Conservation (phyloP, 2,888 invertebrate species). For the Pachydiplax longipennis region DNA sequence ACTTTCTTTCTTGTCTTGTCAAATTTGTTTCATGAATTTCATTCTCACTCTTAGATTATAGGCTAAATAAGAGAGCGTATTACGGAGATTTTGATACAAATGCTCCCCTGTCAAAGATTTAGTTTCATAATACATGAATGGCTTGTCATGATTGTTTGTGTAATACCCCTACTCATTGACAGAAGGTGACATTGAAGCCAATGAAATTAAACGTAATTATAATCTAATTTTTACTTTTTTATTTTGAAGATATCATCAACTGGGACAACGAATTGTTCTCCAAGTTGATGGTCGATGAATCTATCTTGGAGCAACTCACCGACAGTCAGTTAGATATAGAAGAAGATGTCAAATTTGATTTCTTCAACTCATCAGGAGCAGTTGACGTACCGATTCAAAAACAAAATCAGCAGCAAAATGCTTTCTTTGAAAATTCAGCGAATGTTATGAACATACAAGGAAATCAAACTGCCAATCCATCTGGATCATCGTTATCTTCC, state of each 20-base stretch:
- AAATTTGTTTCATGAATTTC: too few species aligned
- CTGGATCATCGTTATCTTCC: neutral
- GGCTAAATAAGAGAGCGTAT: too few species aligned
- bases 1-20: too few species aligned
- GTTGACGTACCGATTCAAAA: slow-evolving; percentile 4
- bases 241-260: slow-evolving; percentile 1
- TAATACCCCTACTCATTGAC: neutral
- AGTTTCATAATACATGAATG: too few species aligned
- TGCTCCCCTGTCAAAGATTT: too few species aligned
- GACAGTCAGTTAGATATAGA: neutral
- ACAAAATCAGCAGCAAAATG: neutral
- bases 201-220: neutral
- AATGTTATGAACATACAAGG: neutral
- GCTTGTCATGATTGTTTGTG: too few species aligned
- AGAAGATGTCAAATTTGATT: slow-evolving; percentile 14
- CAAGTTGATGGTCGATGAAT: slow-evolving; percentile 1
- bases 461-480: neutral
- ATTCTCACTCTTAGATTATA: too few species aligned
- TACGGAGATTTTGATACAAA: too few species aligned
- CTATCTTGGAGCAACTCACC: neutral
- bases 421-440: neutral
- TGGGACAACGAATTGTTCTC: slow-evolving; percentile 22
- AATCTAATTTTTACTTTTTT: neutral
- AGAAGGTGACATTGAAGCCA: too few species aligned
- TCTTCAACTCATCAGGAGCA: neutral